Base-by-base conservation (phyloP, 2,888 invertebrate species). In the Acleris emargana region DNA sequence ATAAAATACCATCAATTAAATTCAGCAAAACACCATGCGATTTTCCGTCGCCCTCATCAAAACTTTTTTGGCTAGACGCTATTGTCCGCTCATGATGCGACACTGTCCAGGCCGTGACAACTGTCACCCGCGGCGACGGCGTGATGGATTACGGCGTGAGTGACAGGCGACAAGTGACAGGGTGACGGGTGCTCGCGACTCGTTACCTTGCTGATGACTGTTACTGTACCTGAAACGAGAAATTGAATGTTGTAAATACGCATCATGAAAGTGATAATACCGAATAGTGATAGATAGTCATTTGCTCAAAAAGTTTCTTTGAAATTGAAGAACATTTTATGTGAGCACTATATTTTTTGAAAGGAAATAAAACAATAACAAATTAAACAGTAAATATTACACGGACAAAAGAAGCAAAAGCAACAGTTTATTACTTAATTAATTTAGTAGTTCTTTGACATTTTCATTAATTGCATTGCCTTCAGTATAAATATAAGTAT, bases 181-280 rank as follows among this genome's bases (percentile, higher is more conserved):
- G 32, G 53, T 38, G 53, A 58, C 58, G 28, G 32, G 64, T 51
- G 62, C 43, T 11, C 11, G 51, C 58, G 58, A 47, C 52, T 62
- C 55, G 62, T 62, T 59, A 64, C 64, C 64, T 64, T 32, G 38
- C 58, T 59, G 64, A 64, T 64, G 64, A 64, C 53, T 22, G 47
- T 58, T 64, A 64, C 49, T 18, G 64, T 64, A 64, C 64, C 64
- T 59, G 64, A 16, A 59, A 58, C 28, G 53, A 64, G 49, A n/a
- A 53, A 59, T 49, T 17, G 20, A 53, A 9, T 42, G 20, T 22
- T 54, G 42, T 16, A 42, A 18, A 58, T 38, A 53, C 5, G 28
- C 22, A 32, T 11, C 42, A 52, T 50, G 5, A 20, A 25, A 51
- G 42, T 38, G 6, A 38, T 32, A 11, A 32, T 13, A 13, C 13